Percentiles rank a stretch among this genome's conserved stretches.
phyloP scores from a whole-genome alignment of 2,797 vertebrate genomes.

The Pipistrellus pygmaeus region DNA sequence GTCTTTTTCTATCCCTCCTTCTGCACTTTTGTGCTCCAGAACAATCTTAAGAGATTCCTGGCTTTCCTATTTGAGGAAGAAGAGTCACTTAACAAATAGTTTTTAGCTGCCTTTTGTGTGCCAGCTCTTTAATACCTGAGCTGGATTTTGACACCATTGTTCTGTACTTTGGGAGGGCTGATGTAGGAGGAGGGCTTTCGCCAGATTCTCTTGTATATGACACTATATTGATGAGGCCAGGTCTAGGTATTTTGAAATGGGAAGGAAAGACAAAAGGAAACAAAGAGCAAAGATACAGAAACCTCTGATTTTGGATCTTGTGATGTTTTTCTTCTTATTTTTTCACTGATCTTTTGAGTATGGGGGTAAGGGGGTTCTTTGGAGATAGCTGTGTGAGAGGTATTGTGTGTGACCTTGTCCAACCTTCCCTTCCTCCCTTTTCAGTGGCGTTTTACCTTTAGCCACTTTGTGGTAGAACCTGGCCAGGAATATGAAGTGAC shows the following conservation, averaged over 20 bases:
- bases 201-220: neutral
- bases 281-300: neutral
- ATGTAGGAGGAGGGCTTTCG: neutral
- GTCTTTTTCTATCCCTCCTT: neutral
- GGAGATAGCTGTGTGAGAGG: neutral
- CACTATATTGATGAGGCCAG: neutral
- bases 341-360: neutral
- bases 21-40: neutral
- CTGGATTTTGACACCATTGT: neutral
- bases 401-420: rapidly evolving
- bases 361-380: neutral
- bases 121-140: neutral
- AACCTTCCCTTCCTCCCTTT: neutral
- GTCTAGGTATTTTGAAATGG: neutral
- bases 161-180: neutral
- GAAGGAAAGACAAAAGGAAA: neutral
- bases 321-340: neutral
- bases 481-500: conserved; percentile 88
- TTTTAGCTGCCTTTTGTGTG: neutral
- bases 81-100: neutral
- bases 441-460: conserved; percentile 89
- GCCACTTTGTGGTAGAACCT: conserved; percentile 88
- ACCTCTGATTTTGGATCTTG: neutral
- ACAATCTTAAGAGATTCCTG: neutral
- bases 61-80: neutral